Base-by-base conservation (phyloP, 2,797 vertebrate genomes). In the Etheostoma nigrum region DNA sequence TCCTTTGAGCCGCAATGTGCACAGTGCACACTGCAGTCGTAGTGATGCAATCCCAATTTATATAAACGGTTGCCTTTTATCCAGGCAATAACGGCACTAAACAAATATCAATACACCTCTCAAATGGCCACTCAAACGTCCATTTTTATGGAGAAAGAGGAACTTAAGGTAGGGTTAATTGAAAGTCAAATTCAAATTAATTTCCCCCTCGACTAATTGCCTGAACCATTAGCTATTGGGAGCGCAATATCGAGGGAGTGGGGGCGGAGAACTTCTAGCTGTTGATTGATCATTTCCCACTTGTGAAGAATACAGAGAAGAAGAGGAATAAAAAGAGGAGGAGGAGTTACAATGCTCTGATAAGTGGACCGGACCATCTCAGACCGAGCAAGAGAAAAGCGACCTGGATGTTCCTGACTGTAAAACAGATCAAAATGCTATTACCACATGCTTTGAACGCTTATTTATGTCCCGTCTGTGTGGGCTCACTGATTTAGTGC, bases 361-460 rank as follows among this genome's bases (percentile, higher is more conserved):
- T 91, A 91, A 93, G 92, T 92, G 90, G 90, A 95, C 89, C 79
- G 94, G 92, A 95, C 82, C 92, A 93, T 79, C 73, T 49, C 5
- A 23, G 75, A 70, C 81, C 21, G 36, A 85, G 89, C 53, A 78
- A 73, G 76, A 86, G 74, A 89, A 77, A 86, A 87, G 95, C 96
- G 92, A 94, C 79, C 74, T 91, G 80, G 96, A 96, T 95, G 94
- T 94, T 95, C 88, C 81, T 90, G 96, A 95, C 93, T 94, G 95
- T 95, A 96, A 97, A 97, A 96, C 96, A 95, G 95, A 97, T 96
- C 95, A 96, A 95, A 96, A 94, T 94, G 95, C 96, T 96, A 98
- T 98, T 97, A 98, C 95, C 95, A 93, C 95, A 96, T 94, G 94
- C 95, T 95, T 95, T 95, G 94, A 95, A 92, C 94, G 94, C 96